Base-by-base conservation (phyloP, 1,140 invertebrate species). In the Meloidogyne floridensis region DNA sequence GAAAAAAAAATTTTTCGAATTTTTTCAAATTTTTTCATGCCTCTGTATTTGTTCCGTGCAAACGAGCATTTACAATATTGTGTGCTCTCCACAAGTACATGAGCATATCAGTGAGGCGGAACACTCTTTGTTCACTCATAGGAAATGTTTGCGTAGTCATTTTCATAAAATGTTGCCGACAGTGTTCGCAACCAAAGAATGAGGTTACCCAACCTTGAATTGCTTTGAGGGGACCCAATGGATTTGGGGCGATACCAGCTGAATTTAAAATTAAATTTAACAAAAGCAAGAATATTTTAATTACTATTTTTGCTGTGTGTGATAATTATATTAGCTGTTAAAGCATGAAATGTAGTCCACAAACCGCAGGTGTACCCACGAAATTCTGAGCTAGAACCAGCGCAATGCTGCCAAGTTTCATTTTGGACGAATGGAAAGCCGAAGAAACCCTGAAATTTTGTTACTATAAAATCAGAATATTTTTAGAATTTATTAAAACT, bases 291-390 rank as follows among this genome's bases (percentile, higher is more conserved):
- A 65, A 65, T n/a, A n/a, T 65, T 65, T 65, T 18, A 65, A 4
- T 3, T 18, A 65, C 59, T 65, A 65, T 65, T 65, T 65, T 65
- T 65, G n/a, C 59, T 65, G n/a, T 65, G 59, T n/a, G 59, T 65
- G 1, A 93, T 93, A 73, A 94, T 93, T 32, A 91, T 91, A 89
- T 94, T 94, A 0, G 97, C 94, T 10, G 95, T 96, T 42, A 99
- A 90, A 71, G 94, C 94, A 89, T 99, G 97, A 90, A 98, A 99
- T 80, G 97, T 91, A 56, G 93, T 94, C 97, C 97, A 99, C 15
- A 99, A 91, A 0, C 95, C 94, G 91, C 97, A 99, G 0, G 96
- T 95, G 90, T 95, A 98, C n/a, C 96, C 95, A 73, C 97, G 92
- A 84, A 90, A 92, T 72, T 92, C 91, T 2, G 93, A 90, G 69